Evolutionary conservation across 2,888 invertebrate species (phyloP).

Genomic region (Drosophila meridiana): DNA sequence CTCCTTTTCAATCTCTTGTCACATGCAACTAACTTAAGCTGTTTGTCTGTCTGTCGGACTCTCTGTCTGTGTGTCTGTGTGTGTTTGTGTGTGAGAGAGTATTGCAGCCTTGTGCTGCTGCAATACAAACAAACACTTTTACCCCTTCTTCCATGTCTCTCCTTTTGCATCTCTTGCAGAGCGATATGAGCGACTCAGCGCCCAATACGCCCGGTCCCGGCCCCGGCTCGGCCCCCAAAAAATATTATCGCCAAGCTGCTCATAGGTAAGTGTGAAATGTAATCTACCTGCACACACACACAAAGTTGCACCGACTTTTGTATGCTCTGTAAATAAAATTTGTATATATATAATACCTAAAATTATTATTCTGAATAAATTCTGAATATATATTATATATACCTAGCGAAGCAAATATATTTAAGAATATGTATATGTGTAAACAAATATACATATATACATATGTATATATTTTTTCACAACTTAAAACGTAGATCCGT

Average conservation of each 20-base stretch:
- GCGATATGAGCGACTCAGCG: conserved; percentile 81
- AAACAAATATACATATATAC: not conserved
- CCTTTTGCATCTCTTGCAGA: conserved; percentile 53
- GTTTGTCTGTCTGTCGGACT: conserved; percentile 7
- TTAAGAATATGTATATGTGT: too few species aligned
- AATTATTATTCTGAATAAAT: not conserved
- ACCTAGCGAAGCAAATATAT: too few species aligned
- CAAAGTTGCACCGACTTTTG: not conserved
- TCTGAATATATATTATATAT: too few species aligned
- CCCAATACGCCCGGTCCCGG: conserved; percentile 80
- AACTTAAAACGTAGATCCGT: not conserved
- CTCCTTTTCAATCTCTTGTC: conserved; percentile 26
- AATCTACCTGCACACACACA: not conserved
- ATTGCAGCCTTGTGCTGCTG: not conserved
- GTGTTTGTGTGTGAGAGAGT: not conserved
- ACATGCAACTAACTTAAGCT: conserved; percentile 24
- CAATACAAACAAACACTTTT: not conserved
- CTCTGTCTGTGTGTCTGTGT: conserved; percentile 2
- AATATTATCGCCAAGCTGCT: conserved; percentile 85
- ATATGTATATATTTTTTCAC: not conserved
- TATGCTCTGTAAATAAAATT: not conserved
- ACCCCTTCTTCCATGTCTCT: not conserved
- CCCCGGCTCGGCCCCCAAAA: conserved; percentile 75
- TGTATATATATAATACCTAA: not conserved
- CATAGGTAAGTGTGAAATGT: conserved; percentile 82